Evolutionary conservation across 2,888 invertebrate genomes (phyloP), one percentile per base, ranked within the genome.

Genomic region (Diplolepis rosae): DNA sequence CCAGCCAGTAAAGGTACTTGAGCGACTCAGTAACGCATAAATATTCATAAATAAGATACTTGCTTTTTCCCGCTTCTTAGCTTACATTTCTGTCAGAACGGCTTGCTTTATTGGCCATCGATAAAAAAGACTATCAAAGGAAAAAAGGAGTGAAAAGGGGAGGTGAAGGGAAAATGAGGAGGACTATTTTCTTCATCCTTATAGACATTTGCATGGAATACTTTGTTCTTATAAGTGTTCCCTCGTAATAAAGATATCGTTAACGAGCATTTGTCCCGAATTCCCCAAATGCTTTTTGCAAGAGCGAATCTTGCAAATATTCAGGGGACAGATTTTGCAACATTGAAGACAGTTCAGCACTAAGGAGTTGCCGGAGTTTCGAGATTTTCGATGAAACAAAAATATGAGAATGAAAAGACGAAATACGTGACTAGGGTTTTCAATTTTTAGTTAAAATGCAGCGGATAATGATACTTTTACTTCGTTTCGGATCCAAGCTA

Each of bases 11-110:
- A 24, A 71, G 77, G 72, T 72, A 72, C 75, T 70, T 72, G 65
- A 70, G 75, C 39, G n/a, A 35, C 35, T 27, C n/a, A 56, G 71
- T 45, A 56, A 70, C 50, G 56, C 79, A 85, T 87, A 82, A 84
- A 87, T 87, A 86, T 87, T 87, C 87, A 86, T 85, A 83, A 84
- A 82, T 82, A 52, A 84, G 83, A 83, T 80, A 81, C 81, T 79
- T 66, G 15, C 18, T 76, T 76, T 76, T 76, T 73, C 70, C 27
- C 28, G 24, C 50, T 66, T 45, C 48, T 32, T n/a, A 66, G 67
- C 48, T 48, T 39, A 69, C 69, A 67, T 69, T 75, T 75, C 75
- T 72, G 75, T 70, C 75, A 68, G 69, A 56, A 71, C 71, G 67
- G 70, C 67, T 72, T 73, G 70, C 76, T 76, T 73, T 73, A 73